Evolutionary conservation across 2,113 vertebrate species (phyloP).

Genomic region (Gopherus evgoodei): DNA sequence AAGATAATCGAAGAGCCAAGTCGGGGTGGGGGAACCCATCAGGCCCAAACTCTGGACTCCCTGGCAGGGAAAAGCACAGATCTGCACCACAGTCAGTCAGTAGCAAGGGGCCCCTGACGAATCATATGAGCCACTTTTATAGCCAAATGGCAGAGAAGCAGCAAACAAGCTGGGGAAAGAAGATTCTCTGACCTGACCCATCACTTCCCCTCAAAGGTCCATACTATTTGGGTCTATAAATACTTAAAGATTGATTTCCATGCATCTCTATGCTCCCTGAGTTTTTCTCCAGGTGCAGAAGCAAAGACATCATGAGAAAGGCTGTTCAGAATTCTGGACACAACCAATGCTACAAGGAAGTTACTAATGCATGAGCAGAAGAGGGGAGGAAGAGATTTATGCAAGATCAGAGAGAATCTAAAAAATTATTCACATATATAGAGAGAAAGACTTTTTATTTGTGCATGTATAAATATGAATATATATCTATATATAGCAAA

Average conservation of each 20-base stretch:
- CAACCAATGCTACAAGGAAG: background rate
- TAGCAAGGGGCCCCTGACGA: background rate
- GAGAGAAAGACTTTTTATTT: background rate
- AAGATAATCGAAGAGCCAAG: background rate
- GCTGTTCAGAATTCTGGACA: slow-evolving; percentile 46
- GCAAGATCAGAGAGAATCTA: slow-evolving; percentile 14
- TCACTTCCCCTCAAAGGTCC: background rate
- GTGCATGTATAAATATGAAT: slow-evolving; percentile 9
- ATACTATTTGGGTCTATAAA: background rate
- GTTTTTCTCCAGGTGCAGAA: background rate
- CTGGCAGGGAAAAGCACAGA: background rate
- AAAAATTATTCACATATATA: slow-evolving; percentile 22
- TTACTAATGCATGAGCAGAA: background rate
- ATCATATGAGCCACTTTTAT: background rate
- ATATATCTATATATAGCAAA: background rate
- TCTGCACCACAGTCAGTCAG: background rate
- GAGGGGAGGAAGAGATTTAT: background rate
- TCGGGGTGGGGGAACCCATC: background rate
- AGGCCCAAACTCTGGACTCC: background rate
- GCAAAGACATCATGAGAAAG: background rate
- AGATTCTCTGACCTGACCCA: slow-evolving; percentile 9
- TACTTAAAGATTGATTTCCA: slow-evolving; percentile 17
- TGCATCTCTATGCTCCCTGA: background rate
- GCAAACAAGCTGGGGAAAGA: background rate
- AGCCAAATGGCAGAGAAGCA: slow-evolving; percentile 10